phyloP scores from a whole-genome alignment of 1,140 invertebrate genomes.

The Eumaeus atala region DNA sequence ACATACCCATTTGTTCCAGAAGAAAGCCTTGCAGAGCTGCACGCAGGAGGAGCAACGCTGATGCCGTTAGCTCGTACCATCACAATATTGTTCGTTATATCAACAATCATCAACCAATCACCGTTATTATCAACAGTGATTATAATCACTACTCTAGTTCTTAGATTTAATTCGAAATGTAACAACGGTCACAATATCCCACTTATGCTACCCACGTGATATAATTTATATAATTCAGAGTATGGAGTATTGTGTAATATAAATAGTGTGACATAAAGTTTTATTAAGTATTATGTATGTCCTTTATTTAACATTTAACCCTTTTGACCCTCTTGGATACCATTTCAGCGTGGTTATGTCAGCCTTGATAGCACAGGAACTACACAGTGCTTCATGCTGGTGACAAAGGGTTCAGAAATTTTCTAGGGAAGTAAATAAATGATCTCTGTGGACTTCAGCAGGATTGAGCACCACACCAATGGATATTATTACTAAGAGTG shows the following conservation, averaged over 20 bases:
- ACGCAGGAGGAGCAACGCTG: not conserved
- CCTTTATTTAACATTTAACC: too few relatives aligned
- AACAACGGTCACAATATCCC: constrained; percentile 35
- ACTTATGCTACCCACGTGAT: constrained; percentile 62
- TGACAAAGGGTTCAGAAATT: too few relatives aligned
- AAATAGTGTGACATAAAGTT: constrained; percentile 62
- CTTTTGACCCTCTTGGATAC: too few relatives aligned
- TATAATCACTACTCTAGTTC: constrained; percentile 30
- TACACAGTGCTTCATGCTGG: too few relatives aligned
- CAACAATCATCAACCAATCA: constrained; percentile 31
- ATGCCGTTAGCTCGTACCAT: not conserved
- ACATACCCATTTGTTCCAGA: constrained; percentile 1
- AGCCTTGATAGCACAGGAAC: too few relatives aligned
- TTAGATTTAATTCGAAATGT: constrained; percentile 31
- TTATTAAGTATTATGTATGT: constrained; percentile 26
- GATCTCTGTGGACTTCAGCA: too few relatives aligned
- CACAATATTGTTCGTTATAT: constrained; percentile 30
- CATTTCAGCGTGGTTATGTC: too few relatives aligned
- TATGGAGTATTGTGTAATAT: constrained; percentile 46
- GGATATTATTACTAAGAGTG: too few relatives aligned
- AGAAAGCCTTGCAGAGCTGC: constrained; percentile 3
- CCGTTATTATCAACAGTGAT: constrained; percentile 34
- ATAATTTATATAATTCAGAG: constrained; percentile 36
- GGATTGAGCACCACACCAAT: too few relatives aligned
- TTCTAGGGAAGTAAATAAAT: too few relatives aligned